Evolutionary conservation across 2,888 invertebrate species (phyloP).

Genomic region (Polylopha cassiicola): DNA sequence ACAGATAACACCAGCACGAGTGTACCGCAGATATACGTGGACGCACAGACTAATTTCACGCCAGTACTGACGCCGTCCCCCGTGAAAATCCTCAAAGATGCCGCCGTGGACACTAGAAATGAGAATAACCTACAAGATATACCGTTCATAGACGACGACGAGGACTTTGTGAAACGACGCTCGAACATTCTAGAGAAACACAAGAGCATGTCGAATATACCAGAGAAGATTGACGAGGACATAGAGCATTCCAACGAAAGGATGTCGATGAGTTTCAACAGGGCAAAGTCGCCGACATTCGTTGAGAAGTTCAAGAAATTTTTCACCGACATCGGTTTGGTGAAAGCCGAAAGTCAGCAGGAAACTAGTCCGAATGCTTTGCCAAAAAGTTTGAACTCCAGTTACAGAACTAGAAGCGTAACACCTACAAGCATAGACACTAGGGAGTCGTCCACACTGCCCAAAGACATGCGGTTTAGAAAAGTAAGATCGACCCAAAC

Average conservation of each 20-base stretch:
- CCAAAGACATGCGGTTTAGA: slow-evolving; percentile 69
- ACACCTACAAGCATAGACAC: slow-evolving; percentile 49
- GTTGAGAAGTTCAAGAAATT: slow-evolving; percentile 70
- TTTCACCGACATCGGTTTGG: slow-evolving; percentile 63
- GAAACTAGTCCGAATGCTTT: slow-evolving; percentile 41
- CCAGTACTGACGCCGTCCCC: slow-evolving; percentile 26
- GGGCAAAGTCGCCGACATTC: slow-evolving; percentile 66
- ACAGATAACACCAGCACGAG: slow-evolving; percentile 70
- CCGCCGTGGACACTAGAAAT: slow-evolving; percentile 66
- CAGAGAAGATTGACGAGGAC: slow-evolving; percentile 59
- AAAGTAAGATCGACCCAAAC: slow-evolving; percentile 66
- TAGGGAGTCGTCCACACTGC: slow-evolving; percentile 59
- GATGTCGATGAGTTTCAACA: slow-evolving; percentile 56
- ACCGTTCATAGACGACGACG: slow-evolving; percentile 68
- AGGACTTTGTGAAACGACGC: slow-evolving; percentile 49
- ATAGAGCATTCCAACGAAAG: slow-evolving; percentile 55
- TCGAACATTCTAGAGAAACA: slow-evolving; percentile 58
- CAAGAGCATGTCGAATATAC: slow-evolving; percentile 68
- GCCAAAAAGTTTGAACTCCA: slow-evolving; percentile 59
- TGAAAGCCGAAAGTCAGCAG: slow-evolving; percentile 45
- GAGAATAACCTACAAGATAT: slow-evolving; percentile 69
- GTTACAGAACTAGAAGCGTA: slow-evolving; percentile 53
- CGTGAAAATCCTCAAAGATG: slow-evolving; percentile 57
- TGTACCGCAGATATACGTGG: slow-evolving; percentile 65
- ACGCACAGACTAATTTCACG: slow-evolving; percentile 33